Base-by-base conservation (phyloP, 2,113 vertebrate genomes). In the Hucho hucho region DNA sequence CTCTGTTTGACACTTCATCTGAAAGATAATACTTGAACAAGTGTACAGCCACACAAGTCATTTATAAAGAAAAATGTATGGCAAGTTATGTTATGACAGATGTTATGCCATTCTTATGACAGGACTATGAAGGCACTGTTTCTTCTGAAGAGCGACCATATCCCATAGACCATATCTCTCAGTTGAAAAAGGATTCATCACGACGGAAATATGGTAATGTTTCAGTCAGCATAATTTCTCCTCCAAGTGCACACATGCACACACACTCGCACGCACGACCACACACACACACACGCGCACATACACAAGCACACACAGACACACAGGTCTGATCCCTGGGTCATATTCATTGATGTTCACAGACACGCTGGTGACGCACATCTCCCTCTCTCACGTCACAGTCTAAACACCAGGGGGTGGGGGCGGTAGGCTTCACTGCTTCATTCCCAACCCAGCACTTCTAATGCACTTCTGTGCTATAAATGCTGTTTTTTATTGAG, bases 71-170 rank as follows among this genome's bases (percentile, higher is more conserved):
- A 1, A 53, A 18, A 5, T 14, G 64, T 29, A 64, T 61, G 18
- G 11, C 20, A 61, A 7, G 58, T 6, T n/a, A 61, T 61, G 58
- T 1, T 16, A 7, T 61, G 58, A 7, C 58, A 61, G 58, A 7
- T 61, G 58, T 22, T 22, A 16, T 61, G 2, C 5, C 58, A 11
- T 24, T 61, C 20, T 22, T 22, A 61, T 24, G 20, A 61, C n/a
- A 5, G 24, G 26, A 26, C 24, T 18, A 66, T 77, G 59, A 67
- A 69, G 61, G 64, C 13, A 11, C 14, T 18, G 49, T 0, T 53
- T 12, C 3, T 18, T 18, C n/a, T 37, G 72, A 49, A 59, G 29
- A n/a, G 69, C 64, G 71, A 80, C 78, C 73, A 61, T 16, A 53
- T 4, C 49, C 4, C 12, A 53, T 18, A 5, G 49, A 16, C 49